Evolutionary conservation across 2,888 invertebrate species (phyloP).

Genomic region (Pristionchus arcanus): DNA sequence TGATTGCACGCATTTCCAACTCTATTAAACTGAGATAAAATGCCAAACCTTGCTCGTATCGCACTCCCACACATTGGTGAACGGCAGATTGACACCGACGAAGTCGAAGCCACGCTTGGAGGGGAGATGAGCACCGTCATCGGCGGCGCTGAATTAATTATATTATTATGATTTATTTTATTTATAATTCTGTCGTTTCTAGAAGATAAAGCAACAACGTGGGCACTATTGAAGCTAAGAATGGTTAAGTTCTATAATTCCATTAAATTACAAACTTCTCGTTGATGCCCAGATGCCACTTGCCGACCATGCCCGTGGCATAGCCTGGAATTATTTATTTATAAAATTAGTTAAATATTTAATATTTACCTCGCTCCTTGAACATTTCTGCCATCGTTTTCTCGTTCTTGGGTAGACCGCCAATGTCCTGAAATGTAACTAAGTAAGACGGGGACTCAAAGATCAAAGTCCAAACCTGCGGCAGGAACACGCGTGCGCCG

Average conservation of each 20-base stretch:
- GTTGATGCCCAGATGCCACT: conserved; percentile 82
- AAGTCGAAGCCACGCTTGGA: conserved; percentile 75
- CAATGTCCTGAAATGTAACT: conserved; percentile 74
- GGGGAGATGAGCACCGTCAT: conserved; percentile 77
- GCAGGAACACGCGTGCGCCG: conserved; percentile 76
- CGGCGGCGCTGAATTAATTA: no score
- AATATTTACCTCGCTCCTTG: conserved; percentile 75
- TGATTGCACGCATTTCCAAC: no score
- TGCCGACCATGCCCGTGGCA: conserved; percentile 81
- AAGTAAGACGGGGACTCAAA: no score
- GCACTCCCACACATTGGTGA: conserved; percentile 78
- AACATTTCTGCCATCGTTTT: conserved; percentile 81
- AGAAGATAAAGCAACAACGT: no score
- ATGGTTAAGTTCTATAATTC: no score
- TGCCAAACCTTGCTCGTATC: conserved; percentile 69
- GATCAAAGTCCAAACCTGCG: conserved; percentile 30
- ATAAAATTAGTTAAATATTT: background rate
- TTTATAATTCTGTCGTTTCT: no score
- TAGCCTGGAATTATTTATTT: conserved; percentile 76
- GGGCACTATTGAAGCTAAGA: no score
- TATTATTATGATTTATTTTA: no score
- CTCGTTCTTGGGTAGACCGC: conserved; percentile 81
- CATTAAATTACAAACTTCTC: conserved; percentile 49
- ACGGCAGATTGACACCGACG: conserved; percentile 78
- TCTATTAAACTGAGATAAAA: background rate